Conservation (phyloP, 2,797 vertebrate genomes). For the Anolis apletophallus region DNA sequence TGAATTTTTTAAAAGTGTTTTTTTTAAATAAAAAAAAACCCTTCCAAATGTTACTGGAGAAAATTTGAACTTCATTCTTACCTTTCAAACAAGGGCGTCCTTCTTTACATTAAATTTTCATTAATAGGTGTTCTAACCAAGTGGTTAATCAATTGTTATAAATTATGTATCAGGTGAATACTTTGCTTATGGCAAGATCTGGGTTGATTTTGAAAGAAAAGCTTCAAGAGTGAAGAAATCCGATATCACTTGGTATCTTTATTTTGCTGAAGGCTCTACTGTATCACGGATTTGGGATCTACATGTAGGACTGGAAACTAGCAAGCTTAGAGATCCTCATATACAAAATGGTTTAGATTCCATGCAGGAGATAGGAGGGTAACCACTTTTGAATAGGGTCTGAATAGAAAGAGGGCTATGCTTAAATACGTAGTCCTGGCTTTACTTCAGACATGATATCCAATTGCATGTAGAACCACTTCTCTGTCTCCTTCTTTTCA, state of each 20-base stretch:
- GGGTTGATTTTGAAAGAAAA: neutral
- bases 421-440: too few relatives aligned
- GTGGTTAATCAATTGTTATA: conserved; percentile 44
- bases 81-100: conserved; percentile 25
- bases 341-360: neutral
- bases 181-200: conserved; percentile 20
- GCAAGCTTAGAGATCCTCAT: neutral
- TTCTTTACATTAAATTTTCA: conserved; percentile 38
- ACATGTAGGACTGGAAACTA: too few relatives aligned
- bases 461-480: too few relatives aligned
- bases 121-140: conserved; percentile 41
- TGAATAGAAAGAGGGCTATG: too few relatives aligned
- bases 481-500: too few relatives aligned
- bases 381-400: too few relatives aligned
- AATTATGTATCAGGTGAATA: conserved; percentile 4
- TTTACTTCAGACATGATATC: too few relatives aligned
- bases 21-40: too few relatives aligned
- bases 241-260: conserved; percentile 4
- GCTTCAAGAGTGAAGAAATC: neutral
- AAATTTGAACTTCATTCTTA: conserved; percentile 20
- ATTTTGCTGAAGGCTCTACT: neutral
- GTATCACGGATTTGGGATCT: neutral
- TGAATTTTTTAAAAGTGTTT: neutral
- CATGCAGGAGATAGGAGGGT: neutral
- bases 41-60: neutral